Evolutionary conservation across 2,797 vertebrate species (phyloP).

Genomic region (Austrolebias charrua): DNA sequence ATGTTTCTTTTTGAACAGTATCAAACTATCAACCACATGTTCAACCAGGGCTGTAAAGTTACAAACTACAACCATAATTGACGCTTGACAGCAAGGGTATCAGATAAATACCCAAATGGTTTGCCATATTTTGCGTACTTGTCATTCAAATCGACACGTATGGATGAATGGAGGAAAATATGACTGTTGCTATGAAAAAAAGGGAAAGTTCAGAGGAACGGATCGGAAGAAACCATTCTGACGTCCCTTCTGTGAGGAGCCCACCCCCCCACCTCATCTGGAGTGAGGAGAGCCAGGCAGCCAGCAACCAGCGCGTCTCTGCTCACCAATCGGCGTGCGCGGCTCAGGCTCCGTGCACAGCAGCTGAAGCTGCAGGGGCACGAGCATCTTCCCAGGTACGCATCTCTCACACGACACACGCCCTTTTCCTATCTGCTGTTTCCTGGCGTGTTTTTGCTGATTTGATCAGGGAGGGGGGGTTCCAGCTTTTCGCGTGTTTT

Average conservation of each 20-base stretch:
- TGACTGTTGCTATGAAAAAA: constrained; percentile 69
- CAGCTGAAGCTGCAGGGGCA: constrained; percentile 76
- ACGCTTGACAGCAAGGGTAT: too few relatives aligned
- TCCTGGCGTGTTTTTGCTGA: constrained; percentile 18
- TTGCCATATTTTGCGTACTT: neutral
- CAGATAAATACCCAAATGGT: too few relatives aligned
- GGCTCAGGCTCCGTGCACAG: constrained; percentile 73
- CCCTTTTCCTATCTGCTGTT: constrained; percentile 41
- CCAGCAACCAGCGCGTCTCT: constrained; percentile 79
- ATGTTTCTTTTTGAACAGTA: too few relatives aligned
- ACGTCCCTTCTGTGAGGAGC: constrained; percentile 65
- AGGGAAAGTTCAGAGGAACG: constrained; percentile 71
- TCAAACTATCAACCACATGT: too few relatives aligned
- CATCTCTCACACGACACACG: constrained; percentile 52
- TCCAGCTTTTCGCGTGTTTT: constrained; percentile 1
- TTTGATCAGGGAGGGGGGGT: constrained; percentile 68
- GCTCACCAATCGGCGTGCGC: constrained; percentile 80
- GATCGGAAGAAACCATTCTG: constrained; percentile 81
- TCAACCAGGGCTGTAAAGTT: too few relatives aligned
- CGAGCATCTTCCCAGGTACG: constrained; percentile 81
- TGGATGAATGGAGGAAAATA: constrained; percentile 17
- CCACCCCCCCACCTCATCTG: constrained; percentile 71
- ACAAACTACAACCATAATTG: too few relatives aligned
- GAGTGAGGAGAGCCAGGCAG: constrained; percentile 78
- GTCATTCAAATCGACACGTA: constrained; percentile 48